Evolutionary conservation across 1,140 invertebrate genomes (phyloP).

Genomic region (Solenopsis fugax): DNA sequence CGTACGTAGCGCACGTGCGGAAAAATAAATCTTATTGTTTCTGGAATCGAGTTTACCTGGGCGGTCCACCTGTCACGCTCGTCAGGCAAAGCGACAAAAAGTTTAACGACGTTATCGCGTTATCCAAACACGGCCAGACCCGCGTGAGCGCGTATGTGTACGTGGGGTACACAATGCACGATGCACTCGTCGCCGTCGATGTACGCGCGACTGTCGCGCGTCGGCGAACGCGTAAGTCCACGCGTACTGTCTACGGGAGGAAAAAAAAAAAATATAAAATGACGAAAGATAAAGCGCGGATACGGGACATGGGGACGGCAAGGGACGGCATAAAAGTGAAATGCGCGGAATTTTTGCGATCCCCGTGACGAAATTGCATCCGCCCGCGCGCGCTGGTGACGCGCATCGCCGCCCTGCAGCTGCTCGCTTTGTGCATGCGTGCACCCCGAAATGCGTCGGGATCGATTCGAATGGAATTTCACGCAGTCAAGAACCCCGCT

Average conservation of each 20-base stretch:
- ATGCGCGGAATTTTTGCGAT: slow-evolving; percentile 58
- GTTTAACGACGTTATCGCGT: slow-evolving; percentile 78
- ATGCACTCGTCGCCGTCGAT: slow-evolving; percentile 53
- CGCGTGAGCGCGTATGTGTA: slow-evolving; percentile 58
- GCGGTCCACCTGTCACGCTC: slow-evolving; percentile 74
- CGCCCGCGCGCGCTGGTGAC: slow-evolving; percentile 43
- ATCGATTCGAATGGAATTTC: slow-evolving; percentile 68
- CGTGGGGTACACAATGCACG: slow-evolving; percentile 64
- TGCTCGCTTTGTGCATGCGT: slow-evolving; percentile 54
- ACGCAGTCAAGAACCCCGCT: slow-evolving; percentile 41
- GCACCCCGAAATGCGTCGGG: slow-evolving; percentile 48
- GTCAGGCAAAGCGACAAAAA: slow-evolving; percentile 74
- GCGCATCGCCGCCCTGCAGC: slow-evolving; percentile 35
- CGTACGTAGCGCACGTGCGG: slow-evolving; percentile 64
- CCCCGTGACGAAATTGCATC: slow-evolving; percentile 59
- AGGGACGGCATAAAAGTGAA: slow-evolving; percentile 42
- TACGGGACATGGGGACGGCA: not conserved
- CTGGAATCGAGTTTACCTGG: slow-evolving; percentile 75
- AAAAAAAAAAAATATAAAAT: slow-evolving; percentile 28
- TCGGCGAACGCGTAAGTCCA: slow-evolving; percentile 47
- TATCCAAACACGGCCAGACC: slow-evolving; percentile 72
- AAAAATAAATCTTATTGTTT: slow-evolving; percentile 79
- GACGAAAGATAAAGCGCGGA: slow-evolving; percentile 47
- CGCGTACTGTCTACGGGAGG: not conserved
- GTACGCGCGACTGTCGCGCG: slow-evolving; percentile 37